Percentiles rank a stretch among this genome's conserved stretches.
These are phyloP conservation scores for Atta cephalotes DNA, from an alignment of 1,140 invertebrate genomes.

Conservation along the genomic window DNA sequence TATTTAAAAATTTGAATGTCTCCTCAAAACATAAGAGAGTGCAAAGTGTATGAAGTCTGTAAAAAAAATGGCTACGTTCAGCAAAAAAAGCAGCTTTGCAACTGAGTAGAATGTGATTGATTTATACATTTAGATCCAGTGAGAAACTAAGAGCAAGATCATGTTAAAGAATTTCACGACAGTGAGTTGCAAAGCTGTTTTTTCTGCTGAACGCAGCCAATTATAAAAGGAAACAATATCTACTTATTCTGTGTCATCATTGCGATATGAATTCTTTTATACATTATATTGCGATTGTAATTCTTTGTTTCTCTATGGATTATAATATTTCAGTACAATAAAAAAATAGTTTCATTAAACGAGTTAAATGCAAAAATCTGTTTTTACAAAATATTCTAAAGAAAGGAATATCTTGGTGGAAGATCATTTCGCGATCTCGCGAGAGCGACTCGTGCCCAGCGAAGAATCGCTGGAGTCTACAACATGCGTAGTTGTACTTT, in stretches of 20 bases:
- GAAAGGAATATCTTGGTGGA: background rate
- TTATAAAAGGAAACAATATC: background rate
- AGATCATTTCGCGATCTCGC: constrained; percentile 6
- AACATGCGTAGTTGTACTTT: constrained; percentile 75
- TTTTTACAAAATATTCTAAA: background rate
- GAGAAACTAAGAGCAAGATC: no score
- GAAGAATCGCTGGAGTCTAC: constrained; percentile 72
- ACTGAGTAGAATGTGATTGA: no score
- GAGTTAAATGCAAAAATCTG: background rate
- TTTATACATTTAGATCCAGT: no score
- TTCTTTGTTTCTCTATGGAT: background rate
- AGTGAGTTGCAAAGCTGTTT: no score
- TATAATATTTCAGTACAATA: background rate
- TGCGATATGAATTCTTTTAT: background rate
- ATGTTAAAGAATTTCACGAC: no score
- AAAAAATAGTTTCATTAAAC: background rate
- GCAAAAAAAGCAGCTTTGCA: no score
- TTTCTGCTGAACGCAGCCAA: no score
- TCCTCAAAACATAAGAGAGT: background rate
- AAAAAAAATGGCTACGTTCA: background rate
- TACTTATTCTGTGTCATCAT: background rate
- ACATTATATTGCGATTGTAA: background rate
- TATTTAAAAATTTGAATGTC: background rate
- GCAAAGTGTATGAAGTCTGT: background rate
- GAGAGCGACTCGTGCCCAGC: constrained; percentile 56